These are phyloP conservation scores for Phrynosoma blainvillii DNA, from an alignment of 2,113 vertebrate genomes.

Conservation along the genomic window DNA sequence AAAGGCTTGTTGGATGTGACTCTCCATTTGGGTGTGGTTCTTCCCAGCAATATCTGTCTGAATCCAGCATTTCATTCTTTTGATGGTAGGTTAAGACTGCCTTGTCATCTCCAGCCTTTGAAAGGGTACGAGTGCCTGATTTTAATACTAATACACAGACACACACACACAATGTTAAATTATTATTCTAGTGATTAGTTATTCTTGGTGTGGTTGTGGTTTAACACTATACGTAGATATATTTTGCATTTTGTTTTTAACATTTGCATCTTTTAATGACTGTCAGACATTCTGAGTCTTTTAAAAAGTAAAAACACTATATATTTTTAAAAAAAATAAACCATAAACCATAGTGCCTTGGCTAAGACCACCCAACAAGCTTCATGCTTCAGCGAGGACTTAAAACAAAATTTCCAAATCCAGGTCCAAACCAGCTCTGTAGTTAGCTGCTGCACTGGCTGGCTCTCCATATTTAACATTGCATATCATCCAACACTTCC, in stretches of 20 bases:
- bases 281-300: neutral
- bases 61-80: too few species aligned
- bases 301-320: neutral
- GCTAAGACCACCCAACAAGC: neutral
- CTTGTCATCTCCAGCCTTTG: too few species aligned
- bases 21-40: too few species aligned
- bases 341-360: neutral
- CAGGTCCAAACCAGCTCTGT: neutral
- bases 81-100: too few species aligned
- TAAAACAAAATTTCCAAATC: neutral
- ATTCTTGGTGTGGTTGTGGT: neutral
- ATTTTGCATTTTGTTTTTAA: neutral
- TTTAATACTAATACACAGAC: neutral
- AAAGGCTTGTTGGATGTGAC: too few species aligned
- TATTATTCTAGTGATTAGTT: neutral
- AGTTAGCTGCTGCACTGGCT: neutral
- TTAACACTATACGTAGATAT: neutral
- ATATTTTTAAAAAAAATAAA: neutral
- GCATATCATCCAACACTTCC: neutral
- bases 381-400: neutral
- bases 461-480: neutral
- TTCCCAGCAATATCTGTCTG: too few species aligned
- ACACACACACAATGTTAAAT: neutral
- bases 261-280: neutral
- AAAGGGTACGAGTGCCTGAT: neutral